phyloP scores from a whole-genome alignment of 2,888 invertebrate genomes.

The Drosophila nr. perissopoda region DNA sequence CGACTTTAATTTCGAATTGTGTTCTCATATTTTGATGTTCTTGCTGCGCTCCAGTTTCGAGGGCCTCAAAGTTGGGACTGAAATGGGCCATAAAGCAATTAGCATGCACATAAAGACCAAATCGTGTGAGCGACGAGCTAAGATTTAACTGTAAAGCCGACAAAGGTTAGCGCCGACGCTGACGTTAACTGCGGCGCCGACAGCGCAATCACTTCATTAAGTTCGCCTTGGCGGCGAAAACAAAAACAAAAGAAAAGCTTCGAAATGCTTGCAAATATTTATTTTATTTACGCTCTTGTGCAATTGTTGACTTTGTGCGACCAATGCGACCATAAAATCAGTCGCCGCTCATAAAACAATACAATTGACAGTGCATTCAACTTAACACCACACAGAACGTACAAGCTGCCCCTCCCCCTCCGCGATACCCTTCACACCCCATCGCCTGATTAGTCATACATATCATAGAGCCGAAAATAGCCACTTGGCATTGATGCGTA shows the following conservation, averaged over 20 bases:
- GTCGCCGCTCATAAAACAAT: constrained; percentile 48
- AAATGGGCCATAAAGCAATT: constrained; percentile 75
- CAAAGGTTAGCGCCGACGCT: constrained; percentile 53
- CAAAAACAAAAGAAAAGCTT: constrained; percentile 30
- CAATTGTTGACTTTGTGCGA: constrained; percentile 65
- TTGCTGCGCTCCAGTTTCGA: constrained; percentile 64
- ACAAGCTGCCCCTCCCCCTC: not conserved
- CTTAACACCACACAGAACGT: constrained; percentile 29
- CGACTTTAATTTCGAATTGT: constrained; percentile 20
- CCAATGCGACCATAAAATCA: constrained; percentile 60
- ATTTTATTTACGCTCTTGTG: constrained; percentile 45
- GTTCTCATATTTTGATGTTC: constrained; percentile 20
- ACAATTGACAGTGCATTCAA: constrained; percentile 71
- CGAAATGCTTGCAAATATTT: constrained; percentile 68
- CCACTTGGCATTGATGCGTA: constrained; percentile 69
- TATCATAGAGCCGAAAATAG: constrained; percentile 61
- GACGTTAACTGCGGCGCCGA: constrained; percentile 13
- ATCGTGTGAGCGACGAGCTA: constrained; percentile 57
- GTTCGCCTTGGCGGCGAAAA: constrained; percentile 23
- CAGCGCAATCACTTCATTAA: constrained; percentile 25
- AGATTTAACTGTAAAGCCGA: constrained; percentile 71
- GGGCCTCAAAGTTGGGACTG: constrained; percentile 35
- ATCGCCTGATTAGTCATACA: constrained; percentile 44
- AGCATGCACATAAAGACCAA: constrained; percentile 61
- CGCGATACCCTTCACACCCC: not conserved